Conservation (phyloP, 2,797 vertebrate genomes). For the Poecilia wingei region DNA sequence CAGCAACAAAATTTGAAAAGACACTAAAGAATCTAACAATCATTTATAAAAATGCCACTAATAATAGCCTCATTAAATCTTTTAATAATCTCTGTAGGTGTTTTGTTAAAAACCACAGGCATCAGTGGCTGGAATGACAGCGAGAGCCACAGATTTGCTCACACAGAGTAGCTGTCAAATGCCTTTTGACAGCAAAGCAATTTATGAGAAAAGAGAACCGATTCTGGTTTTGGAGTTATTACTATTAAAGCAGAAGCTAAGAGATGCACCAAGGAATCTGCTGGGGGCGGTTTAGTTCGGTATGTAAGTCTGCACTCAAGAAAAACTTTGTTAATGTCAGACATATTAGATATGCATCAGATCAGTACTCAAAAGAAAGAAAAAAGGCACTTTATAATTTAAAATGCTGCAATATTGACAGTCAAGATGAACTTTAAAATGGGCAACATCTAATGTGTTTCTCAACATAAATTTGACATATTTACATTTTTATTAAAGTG, state of each 20-base stretch:
- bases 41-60: conserved; percentile 28
- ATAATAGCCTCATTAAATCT: conserved; percentile 25
- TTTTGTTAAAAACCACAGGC: conserved; percentile 29
- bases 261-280: not conserved
- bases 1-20: not conserved
- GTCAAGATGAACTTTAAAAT: not conserved
- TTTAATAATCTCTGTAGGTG: conserved; percentile 17
- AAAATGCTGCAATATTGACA: not conserved
- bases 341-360: not conserved
- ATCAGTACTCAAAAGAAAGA: not conserved
- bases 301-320: not conserved
- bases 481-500: not conserved
- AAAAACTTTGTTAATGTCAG: not conserved
- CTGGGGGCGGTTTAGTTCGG: not conserved
- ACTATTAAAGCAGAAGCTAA: conserved; percentile 22
- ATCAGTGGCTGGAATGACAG: conserved; percentile 32
- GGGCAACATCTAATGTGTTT: not conserved
- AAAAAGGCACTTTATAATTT: not conserved
- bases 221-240: conserved; percentile 18
- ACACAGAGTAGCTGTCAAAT: conserved; percentile 21
- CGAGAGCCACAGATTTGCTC: not conserved
- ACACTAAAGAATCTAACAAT: conserved; percentile 5
- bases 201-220: conserved; percentile 1
- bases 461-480: not conserved
- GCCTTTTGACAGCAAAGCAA: conserved; percentile 7